A percentile compares a stretch with the other conserved stretches of the same genome.
Conservation (phyloP, 2,113 vertebrate species). For the Catagonus wagneri region DNA sequence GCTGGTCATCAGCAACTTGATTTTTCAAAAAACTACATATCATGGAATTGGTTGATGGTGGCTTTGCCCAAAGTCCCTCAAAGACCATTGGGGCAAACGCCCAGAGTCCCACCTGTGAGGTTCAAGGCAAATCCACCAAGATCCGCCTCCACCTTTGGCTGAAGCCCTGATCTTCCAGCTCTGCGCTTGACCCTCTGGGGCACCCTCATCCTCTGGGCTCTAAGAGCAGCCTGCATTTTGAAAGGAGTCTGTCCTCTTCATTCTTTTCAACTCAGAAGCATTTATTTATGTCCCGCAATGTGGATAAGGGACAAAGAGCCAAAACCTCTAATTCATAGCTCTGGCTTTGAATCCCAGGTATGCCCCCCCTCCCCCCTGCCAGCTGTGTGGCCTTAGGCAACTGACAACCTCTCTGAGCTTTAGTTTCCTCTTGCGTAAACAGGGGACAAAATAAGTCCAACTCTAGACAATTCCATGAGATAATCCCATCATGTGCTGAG, state of each 20-base stretch:
- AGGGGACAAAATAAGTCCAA: not conserved
- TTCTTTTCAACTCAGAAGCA: not conserved
- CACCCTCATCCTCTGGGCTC: not conserved
- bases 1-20: not conserved
- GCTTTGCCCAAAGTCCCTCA: not conserved
- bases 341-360: not conserved
- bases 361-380: not conserved
- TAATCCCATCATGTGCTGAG: not conserved
- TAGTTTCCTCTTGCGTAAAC: not conserved
- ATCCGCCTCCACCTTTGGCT: not conserved
- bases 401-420: not conserved
- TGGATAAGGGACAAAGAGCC: not conserved
- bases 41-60: not conserved
- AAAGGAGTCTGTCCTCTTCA: not conserved
- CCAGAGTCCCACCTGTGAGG: fast-evolving
- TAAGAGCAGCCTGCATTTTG: not conserved
- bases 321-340: not conserved
- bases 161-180: not conserved
- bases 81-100: not conserved
- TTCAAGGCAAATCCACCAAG: not conserved
- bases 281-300: not conserved
- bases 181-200: not conserved
- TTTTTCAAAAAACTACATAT: not conserved
- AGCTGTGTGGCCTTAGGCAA: not conserved
- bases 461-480: not conserved